Evolutionary conservation across 2,797 vertebrate species (phyloP), one percentile per base, ranked within the genome.

Genomic region (Helostoma temminkii): DNA sequence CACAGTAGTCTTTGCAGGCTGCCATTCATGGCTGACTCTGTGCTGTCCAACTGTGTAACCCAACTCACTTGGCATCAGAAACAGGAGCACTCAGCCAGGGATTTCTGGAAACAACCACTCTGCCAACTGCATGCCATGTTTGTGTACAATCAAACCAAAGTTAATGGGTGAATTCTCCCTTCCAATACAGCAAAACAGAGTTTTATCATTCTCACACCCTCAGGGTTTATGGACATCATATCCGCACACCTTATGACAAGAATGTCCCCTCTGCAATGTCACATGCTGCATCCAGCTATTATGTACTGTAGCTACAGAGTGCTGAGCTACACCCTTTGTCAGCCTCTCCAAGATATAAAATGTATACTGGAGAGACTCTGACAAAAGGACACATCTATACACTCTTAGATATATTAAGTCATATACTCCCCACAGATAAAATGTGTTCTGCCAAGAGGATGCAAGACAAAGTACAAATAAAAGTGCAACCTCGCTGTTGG

Each of bases 81-180:
- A 7, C 22, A 14, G 36, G 32, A 58, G 26, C 3, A 10, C 82
- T 64, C 76, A 69, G 86, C 88, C 84, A 85, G 86, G 76, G 76
- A 84, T 81, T 88, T 88, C 83, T 90, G 88, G 86, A 90, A 80
- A 87, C 81, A 84, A 81, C 70, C 70, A 46, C 78, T 84, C 58
- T 56, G 56, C 84, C 15, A 66, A 78, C 75, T 76, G 86, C 77
- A 18, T 66, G 80, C 83, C 80, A 52, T 87, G 89, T 90, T 91
- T 88, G 84, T 88, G 46, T 74, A 78, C 86, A 86, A 89, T 91
- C 89, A 88, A 83, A 89, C 65, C 75, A 87, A 86, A 92, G 86
- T 89, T 90, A 91, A 91, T 91, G 85, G 78, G 74, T 78, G 64
- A 85, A 76, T 76, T 86, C 81, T 86, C 80, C 83, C 72, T 80